Evolutionary conservation across 2,888 invertebrate species (phyloP).

Genomic region (Campopleginae sp.): DNA sequence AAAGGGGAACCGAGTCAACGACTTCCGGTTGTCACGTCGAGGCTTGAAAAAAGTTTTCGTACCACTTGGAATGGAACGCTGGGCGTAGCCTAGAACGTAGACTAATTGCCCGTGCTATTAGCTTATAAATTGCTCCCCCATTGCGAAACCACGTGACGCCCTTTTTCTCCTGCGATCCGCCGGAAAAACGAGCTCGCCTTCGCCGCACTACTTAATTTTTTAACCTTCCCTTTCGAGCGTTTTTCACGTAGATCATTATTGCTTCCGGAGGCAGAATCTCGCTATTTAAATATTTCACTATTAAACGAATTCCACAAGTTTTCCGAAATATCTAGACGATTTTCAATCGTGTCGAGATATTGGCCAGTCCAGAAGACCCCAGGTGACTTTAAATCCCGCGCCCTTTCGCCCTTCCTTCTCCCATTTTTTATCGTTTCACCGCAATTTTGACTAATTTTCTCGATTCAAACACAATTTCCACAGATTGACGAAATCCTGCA

Average conservation of each 20-base stretch:
- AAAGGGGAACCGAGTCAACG: constrained; percentile 4
- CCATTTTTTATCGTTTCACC: too few relatives aligned
- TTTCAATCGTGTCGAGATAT: not conserved
- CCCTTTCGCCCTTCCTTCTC: too few relatives aligned
- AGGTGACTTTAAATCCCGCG: too few relatives aligned
- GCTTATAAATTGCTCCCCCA: constrained; percentile 64
- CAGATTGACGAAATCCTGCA: too few relatives aligned
- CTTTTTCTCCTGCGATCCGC: constrained; percentile 35
- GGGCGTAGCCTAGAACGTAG: not conserved
- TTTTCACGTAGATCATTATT: constrained; percentile 7
- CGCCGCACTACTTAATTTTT: not conserved
- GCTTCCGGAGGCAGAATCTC: not conserved
- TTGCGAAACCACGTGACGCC: constrained; percentile 39
- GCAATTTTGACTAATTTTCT: too few relatives aligned
- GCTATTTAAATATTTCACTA: not conserved
- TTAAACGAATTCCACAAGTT: not conserved
- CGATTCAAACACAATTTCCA: too few relatives aligned
- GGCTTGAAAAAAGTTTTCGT: constrained; percentile 29
- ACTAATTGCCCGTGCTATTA: constrained; percentile 71
- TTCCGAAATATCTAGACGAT: not conserved
- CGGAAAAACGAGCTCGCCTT: constrained; percentile 4
- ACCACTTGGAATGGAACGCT: constrained; percentile 17
- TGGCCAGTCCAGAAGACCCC: too few relatives aligned
- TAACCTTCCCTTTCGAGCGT: not conserved
- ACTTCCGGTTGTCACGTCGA: constrained; percentile 2